Percentiles rank a stretch among this genome's conserved stretches.
phyloP scores from a whole-genome alignment of 2,797 vertebrate genomes.

The Leptoclinus maculatus region DNA sequence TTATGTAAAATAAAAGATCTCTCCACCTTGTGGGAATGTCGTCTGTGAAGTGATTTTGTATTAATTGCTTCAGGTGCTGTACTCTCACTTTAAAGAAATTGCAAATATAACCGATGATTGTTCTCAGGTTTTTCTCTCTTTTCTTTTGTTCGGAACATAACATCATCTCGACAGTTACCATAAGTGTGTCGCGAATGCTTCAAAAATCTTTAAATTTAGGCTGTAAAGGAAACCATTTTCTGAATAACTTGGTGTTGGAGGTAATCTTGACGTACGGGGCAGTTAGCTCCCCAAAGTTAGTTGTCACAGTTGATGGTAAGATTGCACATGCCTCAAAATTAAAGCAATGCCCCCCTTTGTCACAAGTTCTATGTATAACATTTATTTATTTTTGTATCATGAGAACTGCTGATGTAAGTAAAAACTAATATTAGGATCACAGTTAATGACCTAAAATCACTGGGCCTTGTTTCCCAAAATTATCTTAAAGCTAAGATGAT shows the following conservation, averaged over 20 bases:
- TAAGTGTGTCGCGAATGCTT: neutral
- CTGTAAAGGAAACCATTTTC: neutral
- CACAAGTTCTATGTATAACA: neutral
- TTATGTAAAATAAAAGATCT: constrained; percentile 96
- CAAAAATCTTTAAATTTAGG: neutral
- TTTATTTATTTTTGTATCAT: neutral
- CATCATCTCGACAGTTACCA: neutral
- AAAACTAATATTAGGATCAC: neutral
- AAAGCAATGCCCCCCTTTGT: neutral
- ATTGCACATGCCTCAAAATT: neutral
- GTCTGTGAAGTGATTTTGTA: constrained; percentile 52
- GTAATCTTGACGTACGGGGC: neutral
- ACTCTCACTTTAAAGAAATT: neutral
- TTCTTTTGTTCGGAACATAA: neutral
- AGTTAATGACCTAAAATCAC: neutral
- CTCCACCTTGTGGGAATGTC: constrained; percentile 77
- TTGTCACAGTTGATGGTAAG: neutral
- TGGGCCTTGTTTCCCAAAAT: neutral
- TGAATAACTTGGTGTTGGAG: neutral
- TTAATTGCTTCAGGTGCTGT: neutral
- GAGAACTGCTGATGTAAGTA: neutral
- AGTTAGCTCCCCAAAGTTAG: neutral
- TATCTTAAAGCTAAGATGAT: neutral
- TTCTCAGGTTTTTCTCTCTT: neutral
- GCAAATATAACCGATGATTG: neutral